These are phyloP conservation scores for Enteromius thamalakanensis DNA, from an alignment of 2,797 vertebrate species.

Conservation along the genomic window DNA sequence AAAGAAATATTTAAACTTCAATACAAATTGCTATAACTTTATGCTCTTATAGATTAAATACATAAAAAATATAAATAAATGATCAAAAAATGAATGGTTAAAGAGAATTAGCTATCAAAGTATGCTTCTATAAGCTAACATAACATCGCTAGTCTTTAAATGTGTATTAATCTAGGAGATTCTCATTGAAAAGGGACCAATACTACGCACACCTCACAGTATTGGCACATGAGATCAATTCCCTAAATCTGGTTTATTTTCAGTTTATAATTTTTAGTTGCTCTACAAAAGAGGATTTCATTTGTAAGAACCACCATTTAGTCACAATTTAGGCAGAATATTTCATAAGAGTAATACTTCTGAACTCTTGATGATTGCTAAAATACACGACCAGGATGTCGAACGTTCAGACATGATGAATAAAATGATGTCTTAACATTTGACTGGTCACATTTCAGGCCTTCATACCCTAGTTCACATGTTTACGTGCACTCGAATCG, in stretches of 20 bases:
- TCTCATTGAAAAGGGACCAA: slow-evolving; percentile 26
- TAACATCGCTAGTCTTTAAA: neutral
- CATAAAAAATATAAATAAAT: neutral
- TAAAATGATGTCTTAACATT: neutral
- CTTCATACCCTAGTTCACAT: neutral
- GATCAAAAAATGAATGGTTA: neutral
- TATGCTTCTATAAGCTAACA: neutral
- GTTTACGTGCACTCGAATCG: slow-evolving; percentile 11
- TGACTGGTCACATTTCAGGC: slow-evolving; percentile 4
- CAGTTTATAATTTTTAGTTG: neutral
- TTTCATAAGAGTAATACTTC: neutral
- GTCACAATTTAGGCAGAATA: slow-evolving; percentile 20
- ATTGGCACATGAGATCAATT: slow-evolving; percentile 48
- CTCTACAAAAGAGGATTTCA: neutral
- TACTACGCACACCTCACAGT: slow-evolving; percentile 39
- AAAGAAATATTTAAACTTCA: neutral
- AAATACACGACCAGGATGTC: neutral
- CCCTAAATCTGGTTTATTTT: neutral
- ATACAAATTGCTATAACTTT: neutral
- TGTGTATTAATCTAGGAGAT: neutral
- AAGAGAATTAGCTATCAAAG: neutral
- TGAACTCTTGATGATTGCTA: neutral
- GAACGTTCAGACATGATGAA: neutral
- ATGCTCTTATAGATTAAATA: slow-evolving; percentile 1
- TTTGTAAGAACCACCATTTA: neutral